Percentiles rank a stretch among this genome's conserved stretches.
phyloP scores from a whole-genome alignment of 2,113 vertebrate species.

The Hemibagrus wyckioides region DNA sequence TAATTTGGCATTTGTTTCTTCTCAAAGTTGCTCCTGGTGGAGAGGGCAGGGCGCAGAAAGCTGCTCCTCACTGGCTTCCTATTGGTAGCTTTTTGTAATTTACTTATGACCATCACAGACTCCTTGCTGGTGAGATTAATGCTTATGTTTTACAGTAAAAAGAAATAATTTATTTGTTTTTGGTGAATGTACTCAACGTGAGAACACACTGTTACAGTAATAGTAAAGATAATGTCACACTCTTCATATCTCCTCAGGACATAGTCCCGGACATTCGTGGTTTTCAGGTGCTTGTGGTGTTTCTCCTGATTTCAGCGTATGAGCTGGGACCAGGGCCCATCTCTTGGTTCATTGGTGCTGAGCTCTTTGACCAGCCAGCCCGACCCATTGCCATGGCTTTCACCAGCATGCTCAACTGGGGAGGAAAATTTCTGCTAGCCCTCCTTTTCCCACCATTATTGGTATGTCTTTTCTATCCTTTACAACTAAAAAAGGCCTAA shows the following conservation, averaged over 20 bases:
- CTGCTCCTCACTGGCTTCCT: slow-evolving; percentile 69
- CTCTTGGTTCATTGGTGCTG: slow-evolving; percentile 72
- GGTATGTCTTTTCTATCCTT: slow-evolving; percentile 44
- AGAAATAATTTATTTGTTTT: neutral
- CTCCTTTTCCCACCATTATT: slow-evolving; percentile 69
- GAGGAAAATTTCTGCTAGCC: slow-evolving; percentile 71
- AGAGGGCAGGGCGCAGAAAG: slow-evolving; percentile 62
- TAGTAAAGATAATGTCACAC: neutral
- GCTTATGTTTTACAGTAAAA: neutral
- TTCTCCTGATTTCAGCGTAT: slow-evolving; percentile 69
- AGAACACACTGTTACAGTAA: neutral
- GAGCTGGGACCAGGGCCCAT: slow-evolving; percentile 69
- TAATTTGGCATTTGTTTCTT: slow-evolving; percentile 11
- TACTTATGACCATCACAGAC: slow-evolving; percentile 73
- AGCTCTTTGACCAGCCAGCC: slow-evolving; percentile 70
- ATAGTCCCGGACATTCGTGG: slow-evolving; percentile 62
- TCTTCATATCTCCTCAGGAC: slow-evolving; percentile 46
- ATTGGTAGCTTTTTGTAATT: slow-evolving; percentile 65
- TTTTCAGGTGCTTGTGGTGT: slow-evolving; percentile 69
- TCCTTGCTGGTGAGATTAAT: slow-evolving; percentile 68
- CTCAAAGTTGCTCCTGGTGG: slow-evolving; percentile 69
- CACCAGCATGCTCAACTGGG: slow-evolving; percentile 73
- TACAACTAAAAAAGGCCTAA: neutral
- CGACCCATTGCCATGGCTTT: slow-evolving; percentile 71
- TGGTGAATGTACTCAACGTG: neutral